These are phyloP conservation scores for Leptopterna dolabrata DNA, from an alignment of 2,888 invertebrate species.

Conservation along the genomic window DNA sequence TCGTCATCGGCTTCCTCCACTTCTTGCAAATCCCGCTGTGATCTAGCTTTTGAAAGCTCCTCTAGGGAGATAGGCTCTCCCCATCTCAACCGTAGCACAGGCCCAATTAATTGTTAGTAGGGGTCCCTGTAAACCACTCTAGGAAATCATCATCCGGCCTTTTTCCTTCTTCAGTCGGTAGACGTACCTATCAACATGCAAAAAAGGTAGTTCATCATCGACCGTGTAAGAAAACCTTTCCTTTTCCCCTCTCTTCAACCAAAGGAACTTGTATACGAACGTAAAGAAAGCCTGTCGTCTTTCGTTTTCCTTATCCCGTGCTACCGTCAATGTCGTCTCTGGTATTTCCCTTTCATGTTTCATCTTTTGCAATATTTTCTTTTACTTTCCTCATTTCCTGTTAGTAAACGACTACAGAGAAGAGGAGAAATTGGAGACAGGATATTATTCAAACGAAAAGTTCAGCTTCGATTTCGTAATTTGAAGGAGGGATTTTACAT, in stretches of 20 bases:
- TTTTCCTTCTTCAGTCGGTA: background rate
- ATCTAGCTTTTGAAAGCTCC: background rate
- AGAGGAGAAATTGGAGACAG: background rate
- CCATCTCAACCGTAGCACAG: background rate
- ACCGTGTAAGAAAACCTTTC: background rate
- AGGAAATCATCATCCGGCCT: background rate
- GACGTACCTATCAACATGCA: background rate
- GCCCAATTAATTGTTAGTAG: constrained; percentile 15
- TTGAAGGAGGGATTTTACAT: too few species aligned
- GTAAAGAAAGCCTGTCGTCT: background rate
- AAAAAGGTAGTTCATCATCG: background rate
- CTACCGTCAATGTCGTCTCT: background rate
- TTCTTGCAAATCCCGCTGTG: background rate
- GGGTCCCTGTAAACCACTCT: background rate
- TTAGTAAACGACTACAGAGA: background rate
- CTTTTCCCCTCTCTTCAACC: background rate
- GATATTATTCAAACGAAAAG: too few species aligned
- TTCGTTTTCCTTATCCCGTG: background rate
- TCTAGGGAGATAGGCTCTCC: background rate
- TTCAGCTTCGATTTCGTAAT: too few species aligned
- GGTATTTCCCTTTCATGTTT: background rate
- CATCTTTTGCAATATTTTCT: too few species aligned
- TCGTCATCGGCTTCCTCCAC: background rate
- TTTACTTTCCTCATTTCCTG: background rate
- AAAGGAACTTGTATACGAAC: background rate